Evolutionary conservation across 2,113 vertebrate genomes (phyloP).

Genomic region (Orycteropus afer): DNA sequence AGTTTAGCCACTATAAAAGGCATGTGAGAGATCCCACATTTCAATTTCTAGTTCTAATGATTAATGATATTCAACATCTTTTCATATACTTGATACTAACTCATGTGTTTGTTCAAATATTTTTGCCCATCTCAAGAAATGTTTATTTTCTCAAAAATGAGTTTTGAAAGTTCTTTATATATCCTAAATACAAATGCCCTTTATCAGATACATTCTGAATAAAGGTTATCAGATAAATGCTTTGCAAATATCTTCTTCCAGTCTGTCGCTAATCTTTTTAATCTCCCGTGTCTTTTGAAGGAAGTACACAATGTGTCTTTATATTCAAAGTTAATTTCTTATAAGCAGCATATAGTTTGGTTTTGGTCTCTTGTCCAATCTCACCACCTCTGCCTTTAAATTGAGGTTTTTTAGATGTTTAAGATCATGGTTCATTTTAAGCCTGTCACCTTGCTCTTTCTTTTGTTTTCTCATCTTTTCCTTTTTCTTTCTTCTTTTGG

Average conservation of each 20-base stretch:
- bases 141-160: neutral
- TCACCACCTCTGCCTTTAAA: neutral
- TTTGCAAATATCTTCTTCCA: conserved; percentile 12
- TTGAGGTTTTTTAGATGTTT: neutral
- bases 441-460: neutral
- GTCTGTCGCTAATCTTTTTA: neutral
- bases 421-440: neutral
- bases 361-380: neutral
- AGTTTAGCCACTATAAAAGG: neutral
- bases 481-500: neutral
- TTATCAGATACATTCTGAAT: conserved; percentile 6
- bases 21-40: neutral
- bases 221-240: neutral
- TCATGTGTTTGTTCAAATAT: neutral
- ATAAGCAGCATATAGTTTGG: neutral
- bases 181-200: neutral
- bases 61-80: neutral
- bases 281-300: neutral
- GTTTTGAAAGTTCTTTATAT: too few relatives aligned
- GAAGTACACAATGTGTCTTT: neutral
- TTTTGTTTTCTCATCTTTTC: neutral
- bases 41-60: conserved; percentile 21
- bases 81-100: neutral
- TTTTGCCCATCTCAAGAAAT: conserved; percentile 38
- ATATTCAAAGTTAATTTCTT: neutral